A percentile compares a stretch with the other conserved stretches of the same genome.
Conservation (phyloP, 2,797 vertebrate genomes). For the Gymnothorax javanicus region DNA sequence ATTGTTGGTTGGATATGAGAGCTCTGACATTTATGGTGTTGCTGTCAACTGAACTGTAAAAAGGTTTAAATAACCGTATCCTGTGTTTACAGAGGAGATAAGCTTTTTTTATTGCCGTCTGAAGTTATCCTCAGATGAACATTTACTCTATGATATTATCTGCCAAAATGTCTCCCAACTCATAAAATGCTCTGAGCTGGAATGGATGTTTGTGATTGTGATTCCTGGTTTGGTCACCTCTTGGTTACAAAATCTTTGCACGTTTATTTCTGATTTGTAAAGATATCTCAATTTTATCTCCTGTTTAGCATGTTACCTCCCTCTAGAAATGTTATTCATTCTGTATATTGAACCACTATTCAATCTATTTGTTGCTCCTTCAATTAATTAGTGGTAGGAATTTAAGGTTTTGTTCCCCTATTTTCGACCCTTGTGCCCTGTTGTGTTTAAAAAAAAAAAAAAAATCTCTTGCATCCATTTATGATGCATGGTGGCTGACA, state of each 20-base stretch:
- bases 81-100: slow-evolving; percentile 63
- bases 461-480: not conserved
- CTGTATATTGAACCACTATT: slow-evolving; percentile 3
- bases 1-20: slow-evolving; percentile 45
- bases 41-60: slow-evolving; percentile 53
- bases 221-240: not conserved
- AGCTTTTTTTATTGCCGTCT: slow-evolving; percentile 60
- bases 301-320: not conserved
- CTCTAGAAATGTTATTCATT: not conserved
- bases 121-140: slow-evolving; percentile 48
- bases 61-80: slow-evolving; percentile 50
- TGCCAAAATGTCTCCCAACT: not conserved
- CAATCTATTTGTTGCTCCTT: not conserved
- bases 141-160: slow-evolving; percentile 39
- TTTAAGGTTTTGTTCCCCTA: not conserved
- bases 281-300: not conserved
- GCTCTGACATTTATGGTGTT: slow-evolving; percentile 57
- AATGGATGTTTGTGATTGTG: not conserved
- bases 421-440: not conserved
- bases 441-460: not conserved
- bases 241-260: not conserved
- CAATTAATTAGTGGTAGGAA: not conserved
- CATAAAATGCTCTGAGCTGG: not conserved
- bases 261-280: not conserved
- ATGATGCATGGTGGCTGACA: not conserved